Evolutionary conservation across 2,888 invertebrate species (phyloP).

Genomic region (Napeogenes inachia): DNA sequence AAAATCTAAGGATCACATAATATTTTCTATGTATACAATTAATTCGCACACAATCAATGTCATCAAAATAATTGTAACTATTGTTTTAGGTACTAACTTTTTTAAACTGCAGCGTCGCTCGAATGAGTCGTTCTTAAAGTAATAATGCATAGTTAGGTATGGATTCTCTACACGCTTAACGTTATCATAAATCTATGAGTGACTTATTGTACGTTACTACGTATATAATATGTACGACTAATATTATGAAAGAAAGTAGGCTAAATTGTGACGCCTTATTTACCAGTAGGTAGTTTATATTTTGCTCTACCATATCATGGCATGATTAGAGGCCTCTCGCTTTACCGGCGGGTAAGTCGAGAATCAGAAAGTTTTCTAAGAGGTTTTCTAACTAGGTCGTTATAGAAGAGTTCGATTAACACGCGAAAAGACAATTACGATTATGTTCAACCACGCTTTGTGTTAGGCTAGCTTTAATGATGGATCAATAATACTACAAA

Average conservation of each 20-base stretch:
- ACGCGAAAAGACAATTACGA: constrained; percentile 37
- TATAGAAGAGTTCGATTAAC: constrained; percentile 31
- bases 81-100: constrained; percentile 3
- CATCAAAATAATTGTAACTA: constrained; percentile 6
- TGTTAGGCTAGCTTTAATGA: constrained; percentile 8
- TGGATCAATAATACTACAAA: constrained; percentile 17
- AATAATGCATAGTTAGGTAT: constrained; percentile 3
- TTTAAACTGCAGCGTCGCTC: constrained; percentile 6
- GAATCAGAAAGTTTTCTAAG: constrained; percentile 26
- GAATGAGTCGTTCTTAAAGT: constrained; percentile 8
- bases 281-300: constrained; percentile 10
- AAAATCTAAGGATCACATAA: constrained; percentile 4
- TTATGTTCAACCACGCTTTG: constrained; percentile 26
- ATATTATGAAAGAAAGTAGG: constrained; percentile 11
- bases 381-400: constrained; percentile 30
- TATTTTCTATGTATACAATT: neutral
- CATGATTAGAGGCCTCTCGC: constrained; percentile 27
- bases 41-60: constrained; percentile 2
- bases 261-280: constrained; percentile 19
- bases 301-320: constrained; percentile 15
- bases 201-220: neutral
- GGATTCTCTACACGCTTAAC: neutral
- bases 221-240: neutral
- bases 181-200: neutral
- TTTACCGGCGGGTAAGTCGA: constrained; percentile 24